These are phyloP conservation scores for Meloe dianella DNA, from an alignment of 2,888 invertebrate species.

Conservation along the genomic window DNA sequence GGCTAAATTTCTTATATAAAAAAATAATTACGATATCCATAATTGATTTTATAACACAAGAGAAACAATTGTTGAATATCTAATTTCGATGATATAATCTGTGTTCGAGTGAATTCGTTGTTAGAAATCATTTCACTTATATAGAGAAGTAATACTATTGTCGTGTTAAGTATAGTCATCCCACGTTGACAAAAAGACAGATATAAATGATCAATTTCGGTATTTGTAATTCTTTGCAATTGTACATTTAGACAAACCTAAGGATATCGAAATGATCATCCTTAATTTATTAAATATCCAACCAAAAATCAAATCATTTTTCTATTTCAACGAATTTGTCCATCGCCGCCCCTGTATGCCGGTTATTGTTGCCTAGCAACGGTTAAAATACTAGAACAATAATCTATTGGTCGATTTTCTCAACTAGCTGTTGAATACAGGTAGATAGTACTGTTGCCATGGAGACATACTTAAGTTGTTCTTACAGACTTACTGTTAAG, in stretches of 20 bases:
- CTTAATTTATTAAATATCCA: no score
- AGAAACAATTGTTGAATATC: slow-evolving; percentile 17
- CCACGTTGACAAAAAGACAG: no score
- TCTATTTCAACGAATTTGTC: neutral
- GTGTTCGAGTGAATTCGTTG: neutral
- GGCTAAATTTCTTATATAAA: neutral
- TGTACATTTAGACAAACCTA: no score
- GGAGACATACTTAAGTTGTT: neutral
- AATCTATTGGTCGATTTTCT: neutral
- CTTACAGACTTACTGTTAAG: neutral
- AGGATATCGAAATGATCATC: no score
- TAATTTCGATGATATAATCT: slow-evolving; percentile 23
- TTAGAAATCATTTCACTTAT: no score
- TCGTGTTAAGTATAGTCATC: no score
- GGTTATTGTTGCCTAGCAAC: neutral
- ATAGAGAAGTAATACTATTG: no score
- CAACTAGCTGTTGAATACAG: neutral
- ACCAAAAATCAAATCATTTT: no score
- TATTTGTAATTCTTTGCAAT: no score
- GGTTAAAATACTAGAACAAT: neutral
- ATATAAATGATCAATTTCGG: no score
- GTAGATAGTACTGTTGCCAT: slow-evolving; percentile 6
- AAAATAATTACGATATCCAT: neutral
- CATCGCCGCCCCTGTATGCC: neutral
- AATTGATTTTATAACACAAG: slow-evolving; percentile 18